Percentiles rank a stretch among this genome's conserved stretches.
These are phyloP conservation scores for Andrena cerasifolii DNA, from an alignment of 1,140 invertebrate genomes.

Conservation along the genomic window DNA sequence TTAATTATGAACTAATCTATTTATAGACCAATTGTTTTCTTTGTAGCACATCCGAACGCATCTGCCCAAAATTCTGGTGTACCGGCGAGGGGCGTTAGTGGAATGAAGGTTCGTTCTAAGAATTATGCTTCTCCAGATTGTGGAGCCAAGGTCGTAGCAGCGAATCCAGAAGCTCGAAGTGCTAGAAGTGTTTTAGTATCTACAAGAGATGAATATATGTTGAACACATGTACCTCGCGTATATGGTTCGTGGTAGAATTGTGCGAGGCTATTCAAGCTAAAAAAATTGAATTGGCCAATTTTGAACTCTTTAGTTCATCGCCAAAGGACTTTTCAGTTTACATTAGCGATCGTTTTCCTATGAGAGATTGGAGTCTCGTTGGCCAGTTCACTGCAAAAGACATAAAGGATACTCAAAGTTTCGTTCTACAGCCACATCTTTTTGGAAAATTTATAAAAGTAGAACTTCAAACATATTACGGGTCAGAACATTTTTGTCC, in stretches of 20 bases:
- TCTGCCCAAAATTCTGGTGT: slow-evolving; percentile 78
- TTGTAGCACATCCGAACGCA: slow-evolving; percentile 78
- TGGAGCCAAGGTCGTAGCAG: slow-evolving; percentile 96
- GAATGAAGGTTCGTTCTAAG: slow-evolving; percentile 89
- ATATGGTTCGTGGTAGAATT: slow-evolving; percentile 99
- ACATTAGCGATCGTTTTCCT: slow-evolving; percentile 94
- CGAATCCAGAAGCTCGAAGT: slow-evolving; percentile 95
- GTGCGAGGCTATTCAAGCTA: slow-evolving; percentile 97
- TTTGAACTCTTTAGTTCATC: slow-evolving; percentile 99
- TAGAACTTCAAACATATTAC: slow-evolving; percentile 96
- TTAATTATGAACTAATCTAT: not conserved
- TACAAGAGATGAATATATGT: slow-evolving; percentile 97
- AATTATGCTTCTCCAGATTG: slow-evolving; percentile 98
- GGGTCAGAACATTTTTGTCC: slow-evolving; percentile 99
- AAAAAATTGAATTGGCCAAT: slow-evolving; percentile 97
- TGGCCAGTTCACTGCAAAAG: slow-evolving; percentile 93
- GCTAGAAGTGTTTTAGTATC: slow-evolving; percentile 92
- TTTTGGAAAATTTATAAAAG: slow-evolving; percentile 96
- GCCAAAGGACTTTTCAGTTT: slow-evolving; percentile 94
- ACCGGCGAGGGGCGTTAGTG: slow-evolving; percentile 70
- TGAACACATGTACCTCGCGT: slow-evolving; percentile 95
- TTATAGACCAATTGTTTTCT: slow-evolving; percentile 4
- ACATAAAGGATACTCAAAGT: slow-evolving; percentile 93
- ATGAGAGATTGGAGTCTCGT: slow-evolving; percentile 95
- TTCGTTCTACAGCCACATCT: slow-evolving; percentile 90